These are phyloP conservation scores for Neostethus bicornis DNA, from an alignment of 2,797 vertebrate genomes.

Conservation along the genomic window DNA sequence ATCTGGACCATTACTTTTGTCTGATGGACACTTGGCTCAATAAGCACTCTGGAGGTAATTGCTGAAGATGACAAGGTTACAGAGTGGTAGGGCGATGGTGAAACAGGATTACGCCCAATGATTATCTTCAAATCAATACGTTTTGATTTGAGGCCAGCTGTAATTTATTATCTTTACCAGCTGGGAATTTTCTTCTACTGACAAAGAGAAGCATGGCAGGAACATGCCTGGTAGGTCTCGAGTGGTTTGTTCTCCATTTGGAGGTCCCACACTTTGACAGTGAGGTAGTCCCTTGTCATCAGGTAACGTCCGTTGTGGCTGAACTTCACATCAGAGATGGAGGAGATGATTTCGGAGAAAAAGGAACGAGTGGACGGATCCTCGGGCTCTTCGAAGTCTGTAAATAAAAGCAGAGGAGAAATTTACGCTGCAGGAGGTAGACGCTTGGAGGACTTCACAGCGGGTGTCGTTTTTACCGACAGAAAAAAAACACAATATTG, in stretches of 20 bases:
- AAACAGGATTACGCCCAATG: slow-evolving; percentile 70
- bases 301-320: slow-evolving; percentile 95
- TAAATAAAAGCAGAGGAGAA: slow-evolving; percentile 4
- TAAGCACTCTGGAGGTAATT: slow-evolving; percentile 50
- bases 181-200: slow-evolving; percentile 7
- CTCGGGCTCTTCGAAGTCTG: slow-evolving; percentile 96
- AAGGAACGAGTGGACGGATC: slow-evolving; percentile 94
- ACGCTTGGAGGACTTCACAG: slow-evolving; percentile 10
- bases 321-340: slow-evolving; percentile 96
- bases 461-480: slow-evolving; percentile 28
- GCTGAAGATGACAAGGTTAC: slow-evolving; percentile 52
- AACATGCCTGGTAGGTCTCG: slow-evolving; percentile 91
- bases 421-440: slow-evolving; percentile 11
- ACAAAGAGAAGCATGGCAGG: not conserved
- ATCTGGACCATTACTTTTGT: slow-evolving; percentile 48
- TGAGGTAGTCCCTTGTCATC: slow-evolving; percentile 97
- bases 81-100: slow-evolving; percentile 55
- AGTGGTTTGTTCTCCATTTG: slow-evolving; percentile 97
- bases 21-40: slow-evolving; percentile 50
- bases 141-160: slow-evolving; percentile 47
- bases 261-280: slow-evolving; percentile 96
- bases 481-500: slow-evolving; percentile 40
- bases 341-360: slow-evolving; percentile 98
- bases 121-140: slow-evolving; percentile 71
- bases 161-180: slow-evolving; percentile 35